Evolutionary conservation across 2,888 invertebrate species (phyloP).

Genomic region (Byasa hedistus): DNA sequence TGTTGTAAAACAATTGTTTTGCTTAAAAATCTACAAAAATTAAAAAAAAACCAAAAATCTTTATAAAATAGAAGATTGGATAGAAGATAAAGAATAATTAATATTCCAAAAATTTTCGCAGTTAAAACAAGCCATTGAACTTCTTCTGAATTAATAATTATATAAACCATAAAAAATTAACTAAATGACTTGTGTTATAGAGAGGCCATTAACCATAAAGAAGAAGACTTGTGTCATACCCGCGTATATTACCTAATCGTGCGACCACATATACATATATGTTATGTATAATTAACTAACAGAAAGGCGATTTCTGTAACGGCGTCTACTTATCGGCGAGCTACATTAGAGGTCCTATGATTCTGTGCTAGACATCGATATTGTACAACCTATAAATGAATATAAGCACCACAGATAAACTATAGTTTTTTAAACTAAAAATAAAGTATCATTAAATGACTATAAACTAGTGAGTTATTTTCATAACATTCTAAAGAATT

Average conservation of each 20-base stretch:
- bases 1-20: too few species aligned
- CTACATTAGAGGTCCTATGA: slow-evolving; percentile 31
- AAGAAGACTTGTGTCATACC: slow-evolving; percentile 31
- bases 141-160: too few species aligned
- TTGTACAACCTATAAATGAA: slow-evolving; percentile 14
- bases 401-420: slow-evolving; percentile 16
- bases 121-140: too few species aligned
- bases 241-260: slow-evolving; percentile 49
- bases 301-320: slow-evolving; percentile 61
- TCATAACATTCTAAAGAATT: not conserved
- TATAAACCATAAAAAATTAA: too few species aligned
- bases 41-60: too few species aligned
- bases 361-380: slow-evolving; percentile 41
- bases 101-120: too few species aligned
- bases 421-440: not conserved
- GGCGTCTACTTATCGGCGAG: slow-evolving; percentile 45
- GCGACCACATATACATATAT: slow-evolving; percentile 63
- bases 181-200: too few species aligned
- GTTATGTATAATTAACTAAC: slow-evolving; percentile 64
- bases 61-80: too few species aligned
- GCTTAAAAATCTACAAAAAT: too few species aligned
- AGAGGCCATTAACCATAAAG: too few species aligned
- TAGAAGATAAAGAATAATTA: too few species aligned
- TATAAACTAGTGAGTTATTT: not conserved
- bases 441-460: not conserved